Percentiles rank a stretch among this genome's conserved stretches.
These are phyloP conservation scores for Nasua narica DNA, from an alignment of 2,797 vertebrate genomes.

Conservation along the genomic window DNA sequence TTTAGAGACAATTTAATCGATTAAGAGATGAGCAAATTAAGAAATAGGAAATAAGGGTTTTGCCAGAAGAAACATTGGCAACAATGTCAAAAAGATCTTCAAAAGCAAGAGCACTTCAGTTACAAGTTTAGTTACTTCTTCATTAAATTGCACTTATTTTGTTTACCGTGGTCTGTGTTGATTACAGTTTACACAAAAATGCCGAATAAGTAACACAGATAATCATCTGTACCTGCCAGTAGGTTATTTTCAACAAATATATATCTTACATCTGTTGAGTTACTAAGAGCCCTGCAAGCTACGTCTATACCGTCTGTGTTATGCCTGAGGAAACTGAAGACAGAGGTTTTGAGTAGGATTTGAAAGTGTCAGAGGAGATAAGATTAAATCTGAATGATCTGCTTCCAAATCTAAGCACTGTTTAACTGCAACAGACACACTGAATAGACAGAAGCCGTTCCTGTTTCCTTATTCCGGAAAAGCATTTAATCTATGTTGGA, in stretches of 20 bases:
- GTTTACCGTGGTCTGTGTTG: not conserved
- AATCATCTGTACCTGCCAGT: not conserved
- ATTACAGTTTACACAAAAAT: not conserved
- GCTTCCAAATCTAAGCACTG: not conserved
- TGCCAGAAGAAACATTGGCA: not conserved
- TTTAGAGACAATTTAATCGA: not conserved
- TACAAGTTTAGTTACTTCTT: not conserved
- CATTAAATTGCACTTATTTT: not conserved
- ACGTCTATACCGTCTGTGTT: not conserved
- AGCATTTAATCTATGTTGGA: not conserved
- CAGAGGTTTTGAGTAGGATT: not conserved
- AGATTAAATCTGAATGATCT: not conserved
- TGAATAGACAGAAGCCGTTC: not conserved
- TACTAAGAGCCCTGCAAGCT: not conserved
- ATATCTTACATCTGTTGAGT: not conserved
- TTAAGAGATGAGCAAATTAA: not conserved
- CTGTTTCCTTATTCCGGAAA: not conserved
- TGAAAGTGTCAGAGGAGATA: not conserved
- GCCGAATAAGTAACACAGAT: not conserved
- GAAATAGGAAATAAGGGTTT: not conserved
- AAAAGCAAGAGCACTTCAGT: not conserved
- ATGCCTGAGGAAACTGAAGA: not conserved
- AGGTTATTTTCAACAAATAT: not conserved
- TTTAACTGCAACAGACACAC: not conserved
- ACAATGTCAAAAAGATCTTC: not conserved